Conservation (phyloP, 1,140 invertebrate species). For the Wasmannia auropunctata region DNA sequence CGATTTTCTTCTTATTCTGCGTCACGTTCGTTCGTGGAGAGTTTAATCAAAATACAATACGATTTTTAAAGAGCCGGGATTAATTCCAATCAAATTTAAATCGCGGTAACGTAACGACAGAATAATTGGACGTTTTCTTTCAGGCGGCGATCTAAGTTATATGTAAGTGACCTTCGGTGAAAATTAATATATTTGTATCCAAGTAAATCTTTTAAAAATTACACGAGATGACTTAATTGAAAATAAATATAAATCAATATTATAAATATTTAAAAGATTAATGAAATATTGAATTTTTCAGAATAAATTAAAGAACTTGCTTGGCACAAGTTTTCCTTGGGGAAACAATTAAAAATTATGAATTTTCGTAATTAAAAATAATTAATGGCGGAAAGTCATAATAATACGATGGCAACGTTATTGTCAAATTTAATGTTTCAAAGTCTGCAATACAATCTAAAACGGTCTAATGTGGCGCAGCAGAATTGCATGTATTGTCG, state of each 20-base stretch:
- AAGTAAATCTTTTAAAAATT: background rate
- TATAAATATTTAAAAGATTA: background rate
- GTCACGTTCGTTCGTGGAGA: conserved; percentile 4
- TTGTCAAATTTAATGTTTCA: background rate
- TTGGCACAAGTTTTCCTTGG: background rate
- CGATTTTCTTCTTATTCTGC: conserved; percentile 26
- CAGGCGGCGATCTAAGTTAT: background rate
- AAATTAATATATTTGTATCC: background rate
- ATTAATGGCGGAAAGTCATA: background rate
- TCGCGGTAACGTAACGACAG: background rate
- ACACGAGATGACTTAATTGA: background rate
- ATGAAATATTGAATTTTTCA: background rate
- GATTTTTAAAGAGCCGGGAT: conserved; percentile 20
- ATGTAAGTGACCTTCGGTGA: background rate
- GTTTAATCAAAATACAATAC: conserved; percentile 51
- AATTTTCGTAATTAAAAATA: background rate
- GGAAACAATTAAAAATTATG: background rate
- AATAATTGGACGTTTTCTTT: conserved; percentile 11
- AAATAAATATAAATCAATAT: background rate
- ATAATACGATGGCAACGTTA: background rate
- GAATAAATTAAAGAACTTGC: background rate
- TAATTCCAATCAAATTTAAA: conserved; percentile 39
- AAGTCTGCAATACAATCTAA: background rate
- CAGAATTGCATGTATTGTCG: background rate
- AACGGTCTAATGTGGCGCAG: background rate